A percentile compares a stretch with the other conserved stretches of the same genome.
These are phyloP conservation scores for Dynastes grantii DNA, from an alignment of 2,888 invertebrate genomes.

Conservation along the genomic window DNA sequence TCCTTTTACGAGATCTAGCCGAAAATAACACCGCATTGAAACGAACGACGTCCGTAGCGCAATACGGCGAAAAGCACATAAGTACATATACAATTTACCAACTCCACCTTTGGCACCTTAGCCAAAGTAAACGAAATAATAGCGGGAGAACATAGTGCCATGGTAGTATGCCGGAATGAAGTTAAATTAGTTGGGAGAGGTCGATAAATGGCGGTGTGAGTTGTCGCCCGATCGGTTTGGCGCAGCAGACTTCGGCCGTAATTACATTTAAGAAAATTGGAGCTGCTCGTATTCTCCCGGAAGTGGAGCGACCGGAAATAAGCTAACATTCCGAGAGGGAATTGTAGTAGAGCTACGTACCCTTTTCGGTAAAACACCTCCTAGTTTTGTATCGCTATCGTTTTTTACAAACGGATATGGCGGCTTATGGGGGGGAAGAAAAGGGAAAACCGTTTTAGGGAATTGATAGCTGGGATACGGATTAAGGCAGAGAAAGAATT, in stretches of 20 bases:
- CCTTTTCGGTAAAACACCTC: constrained; percentile 46
- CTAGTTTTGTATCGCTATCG: constrained; percentile 60
- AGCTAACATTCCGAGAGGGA: constrained; percentile 62
- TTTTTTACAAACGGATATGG: constrained; percentile 53
- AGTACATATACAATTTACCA: no score
- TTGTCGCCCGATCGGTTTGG: constrained; percentile 62
- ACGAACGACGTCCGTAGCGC: no score
- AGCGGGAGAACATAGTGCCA: no score
- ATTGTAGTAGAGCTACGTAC: constrained; percentile 50
- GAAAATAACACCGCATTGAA: no score
- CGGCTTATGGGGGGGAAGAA: not conserved
- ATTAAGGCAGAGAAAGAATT: constrained; percentile 24
- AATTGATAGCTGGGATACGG: no score
- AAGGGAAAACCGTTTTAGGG: not conserved
- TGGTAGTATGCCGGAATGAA: constrained; percentile 47
- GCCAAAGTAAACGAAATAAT: no score
- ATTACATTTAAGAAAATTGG: constrained; percentile 67
- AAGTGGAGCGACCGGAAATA: constrained; percentile 64
- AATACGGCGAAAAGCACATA: no score
- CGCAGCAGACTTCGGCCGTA: constrained; percentile 62
- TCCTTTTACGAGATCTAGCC: no score
- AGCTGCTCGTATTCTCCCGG: constrained; percentile 61
- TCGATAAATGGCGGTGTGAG: constrained; percentile 54
- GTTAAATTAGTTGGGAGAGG: constrained; percentile 59
- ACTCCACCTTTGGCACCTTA: no score